These are phyloP conservation scores for Tenthredo scrophulariae DNA, from an alignment of 2,888 invertebrate genomes.

Conservation along the genomic window DNA sequence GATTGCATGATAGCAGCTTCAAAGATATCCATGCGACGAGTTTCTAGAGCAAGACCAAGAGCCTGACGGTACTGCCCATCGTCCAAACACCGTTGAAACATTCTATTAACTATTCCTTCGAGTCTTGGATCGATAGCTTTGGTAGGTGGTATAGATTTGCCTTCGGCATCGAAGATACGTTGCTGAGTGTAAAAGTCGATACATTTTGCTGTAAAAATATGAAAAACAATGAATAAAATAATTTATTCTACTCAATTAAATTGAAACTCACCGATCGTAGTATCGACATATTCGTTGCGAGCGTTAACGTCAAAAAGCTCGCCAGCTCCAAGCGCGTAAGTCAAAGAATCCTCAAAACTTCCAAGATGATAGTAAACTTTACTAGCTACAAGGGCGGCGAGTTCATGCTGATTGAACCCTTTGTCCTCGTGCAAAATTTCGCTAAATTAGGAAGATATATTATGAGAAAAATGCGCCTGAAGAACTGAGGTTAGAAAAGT, in stretches of 20 bases:
- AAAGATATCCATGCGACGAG: slow-evolving; percentile 98
- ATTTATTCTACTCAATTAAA: slow-evolving; percentile 16
- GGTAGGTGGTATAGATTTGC: slow-evolving; percentile 81
- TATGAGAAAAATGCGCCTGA: neutral
- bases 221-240: slow-evolving; percentile 35
- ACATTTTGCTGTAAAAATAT: slow-evolving; percentile 88
- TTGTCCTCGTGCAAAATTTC: slow-evolving; percentile 98
- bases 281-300: slow-evolving; percentile 97
- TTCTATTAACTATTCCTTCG: slow-evolving; percentile 96
- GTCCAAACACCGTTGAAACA: slow-evolving; percentile 97
- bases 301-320: slow-evolving; percentile 97
- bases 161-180: slow-evolving; percentile 87
- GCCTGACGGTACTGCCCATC: slow-evolving; percentile 98
- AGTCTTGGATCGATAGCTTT: slow-evolving; percentile 90
- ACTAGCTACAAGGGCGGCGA: slow-evolving; percentile 98
- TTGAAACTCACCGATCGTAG: slow-evolving; percentile 87
- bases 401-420: slow-evolving; percentile 91
- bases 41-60: slow-evolving; percentile 97
- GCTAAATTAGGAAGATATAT: slow-evolving; percentile 73
- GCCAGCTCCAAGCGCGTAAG: slow-evolving; percentile 98
- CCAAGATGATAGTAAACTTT: slow-evolving; percentile 99
- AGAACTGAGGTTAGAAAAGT: neutral
- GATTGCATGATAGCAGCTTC: slow-evolving; percentile 94
- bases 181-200: slow-evolving; percentile 98
- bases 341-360: slow-evolving; percentile 97